Evolutionary conservation across 1,140 invertebrate genomes (phyloP).

Genomic region (Rhopalosiphum padi): DNA sequence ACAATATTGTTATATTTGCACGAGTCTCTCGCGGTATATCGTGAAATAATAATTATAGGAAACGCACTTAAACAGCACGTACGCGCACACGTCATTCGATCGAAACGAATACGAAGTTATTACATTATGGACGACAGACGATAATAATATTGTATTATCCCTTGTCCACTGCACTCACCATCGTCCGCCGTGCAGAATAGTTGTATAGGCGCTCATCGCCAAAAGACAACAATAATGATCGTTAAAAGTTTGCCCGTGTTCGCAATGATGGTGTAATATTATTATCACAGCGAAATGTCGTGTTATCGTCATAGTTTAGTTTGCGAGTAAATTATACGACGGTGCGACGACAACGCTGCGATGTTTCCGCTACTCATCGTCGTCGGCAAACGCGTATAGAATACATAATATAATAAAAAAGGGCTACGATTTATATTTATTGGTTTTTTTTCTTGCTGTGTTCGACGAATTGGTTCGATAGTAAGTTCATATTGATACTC

Average conservation of each 20-base stretch:
- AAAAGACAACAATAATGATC: not conserved
- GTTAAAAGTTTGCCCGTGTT: not conserved
- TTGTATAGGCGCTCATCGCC: not conserved
- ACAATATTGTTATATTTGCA: conserved; percentile 10
- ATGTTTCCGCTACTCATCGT: not conserved
- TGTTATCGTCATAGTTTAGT: not conserved
- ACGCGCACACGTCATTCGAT: not conserved
- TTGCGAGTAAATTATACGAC: not conserved
- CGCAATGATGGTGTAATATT: not conserved
- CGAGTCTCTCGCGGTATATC: conserved; percentile 1
- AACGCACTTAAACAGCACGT: not conserved
- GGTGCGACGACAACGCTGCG: not conserved
- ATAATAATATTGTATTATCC: not conserved
- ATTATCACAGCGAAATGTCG: not conserved
- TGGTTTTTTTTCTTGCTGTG: too few relatives aligned
- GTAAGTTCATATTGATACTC: too few relatives aligned
- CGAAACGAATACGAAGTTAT: not conserved
- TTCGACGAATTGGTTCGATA: too few relatives aligned
- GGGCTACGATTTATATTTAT: not conserved
- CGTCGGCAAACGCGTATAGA: too few relatives aligned
- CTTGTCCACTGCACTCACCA: not conserved
- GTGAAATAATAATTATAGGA: not conserved
- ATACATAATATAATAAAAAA: not conserved
- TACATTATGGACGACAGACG: not conserved
- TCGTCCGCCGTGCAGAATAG: not conserved